phyloP scores from a whole-genome alignment of 1,140 invertebrate species.

The Drusus annulatus region DNA sequence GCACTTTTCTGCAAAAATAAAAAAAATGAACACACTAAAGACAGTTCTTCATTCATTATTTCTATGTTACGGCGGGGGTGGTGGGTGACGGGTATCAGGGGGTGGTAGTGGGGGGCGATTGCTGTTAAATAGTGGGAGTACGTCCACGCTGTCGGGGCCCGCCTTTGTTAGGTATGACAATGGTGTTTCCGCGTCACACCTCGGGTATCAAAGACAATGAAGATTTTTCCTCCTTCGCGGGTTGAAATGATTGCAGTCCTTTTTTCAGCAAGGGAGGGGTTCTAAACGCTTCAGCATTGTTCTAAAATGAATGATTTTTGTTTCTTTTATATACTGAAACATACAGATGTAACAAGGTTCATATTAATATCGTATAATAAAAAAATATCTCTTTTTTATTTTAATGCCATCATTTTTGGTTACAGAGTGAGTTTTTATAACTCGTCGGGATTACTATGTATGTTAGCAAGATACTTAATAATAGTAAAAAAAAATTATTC shows the following conservation, averaged over 20 bases:
- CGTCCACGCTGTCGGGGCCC: neutral
- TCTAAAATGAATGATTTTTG: neutral
- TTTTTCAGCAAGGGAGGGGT: constrained; percentile 1
- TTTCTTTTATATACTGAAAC: no score
- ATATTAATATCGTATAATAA: no score
- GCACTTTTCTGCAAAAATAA: neutral
- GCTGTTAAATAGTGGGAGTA: constrained; percentile 5
- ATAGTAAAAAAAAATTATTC: no score
- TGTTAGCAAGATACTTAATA: no score
- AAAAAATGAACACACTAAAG: neutral
- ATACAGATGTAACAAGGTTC: no score
- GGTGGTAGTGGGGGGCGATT: neutral
- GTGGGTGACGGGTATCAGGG: neutral
- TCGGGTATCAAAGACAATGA: constrained; percentile 57
- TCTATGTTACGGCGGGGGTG: no score
- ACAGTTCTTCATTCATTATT: constrained; percentile 10
- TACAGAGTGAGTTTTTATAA: no score
- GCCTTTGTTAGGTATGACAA: constrained; percentile 51
- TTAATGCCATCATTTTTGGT: no score
- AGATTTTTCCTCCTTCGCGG: constrained; percentile 46
- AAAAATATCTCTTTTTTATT: no score
- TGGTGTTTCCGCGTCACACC: constrained; percentile 55
- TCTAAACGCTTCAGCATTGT: neutral
- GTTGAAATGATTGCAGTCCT: constrained; percentile 49
- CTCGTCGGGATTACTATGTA: no score